Evolutionary conservation across 2,888 invertebrate genomes (phyloP), one percentile per base, ranked within the genome.

Genomic region (Iselma pallidipennis): DNA sequence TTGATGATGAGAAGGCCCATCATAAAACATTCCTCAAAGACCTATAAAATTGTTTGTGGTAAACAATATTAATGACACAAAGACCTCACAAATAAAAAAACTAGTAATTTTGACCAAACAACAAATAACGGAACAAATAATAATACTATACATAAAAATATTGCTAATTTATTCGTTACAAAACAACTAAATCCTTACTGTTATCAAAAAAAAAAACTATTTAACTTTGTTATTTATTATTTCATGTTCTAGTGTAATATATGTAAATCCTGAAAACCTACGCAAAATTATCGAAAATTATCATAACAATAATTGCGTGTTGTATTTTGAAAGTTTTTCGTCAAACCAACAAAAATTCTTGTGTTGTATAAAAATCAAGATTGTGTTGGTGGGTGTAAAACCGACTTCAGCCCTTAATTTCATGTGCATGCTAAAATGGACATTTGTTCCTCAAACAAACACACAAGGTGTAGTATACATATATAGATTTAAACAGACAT

Each of bases 361-460:
- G n/a, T n/a, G n/a, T n/a, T n/a, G n/a, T n/a, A n/a, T n/a, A n/a
- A n/a, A n/a, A n/a, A n/a, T n/a, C n/a, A n/a, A n/a, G n/a, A n/a
- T 7, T 12, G 29, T 37, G 37, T 37, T 9, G 19, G 23, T 5
- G 53, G 6, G 59, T 61, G 61, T 61, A 49, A 61, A 57, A 31
- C 28, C 4, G 61, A 31, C 52, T 57, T 23, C 52, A 57, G 49
- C 58, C 58, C 58, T 49, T 58, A 63, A 63, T 63, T 61, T 61
- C 50, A 63, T 48, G 63, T 63, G 62, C 59, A 63, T 55, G 63
- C 55, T 52, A 56, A 63, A 63, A 63, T 63, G 63, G 62, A 59
- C 63, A 63, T 63, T 63, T 63, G 63, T 63, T 63, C 56, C 59
- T 57, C 52, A 29, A n/a, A 55, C 45, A 62, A 62, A 58, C 7